Percentiles rank a stretch among this genome's conserved stretches.
Conservation (phyloP, 2,113 vertebrate genomes). For the Oxygymnocypris stewartii region DNA sequence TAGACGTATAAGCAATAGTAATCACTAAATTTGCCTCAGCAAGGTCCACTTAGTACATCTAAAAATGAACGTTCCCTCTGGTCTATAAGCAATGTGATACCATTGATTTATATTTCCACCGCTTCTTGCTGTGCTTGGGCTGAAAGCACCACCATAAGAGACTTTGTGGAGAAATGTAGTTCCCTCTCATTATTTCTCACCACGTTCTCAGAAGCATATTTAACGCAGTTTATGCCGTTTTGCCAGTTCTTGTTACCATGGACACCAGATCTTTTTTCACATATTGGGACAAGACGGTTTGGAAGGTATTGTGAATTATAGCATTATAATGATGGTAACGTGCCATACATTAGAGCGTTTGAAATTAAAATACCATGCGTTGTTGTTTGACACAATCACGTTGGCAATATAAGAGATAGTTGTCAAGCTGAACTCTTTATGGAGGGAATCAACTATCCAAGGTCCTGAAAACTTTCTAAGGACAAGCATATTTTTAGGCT, state of each 20-base stretch:
- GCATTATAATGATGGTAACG: too few relatives aligned
- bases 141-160: not conserved
- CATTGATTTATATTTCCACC: not conserved
- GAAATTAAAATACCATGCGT: not conserved
- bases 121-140: not conserved
- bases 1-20: too few relatives aligned
- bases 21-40: too few relatives aligned
- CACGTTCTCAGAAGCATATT: not conserved
- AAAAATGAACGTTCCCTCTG: not conserved
- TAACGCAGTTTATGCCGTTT: not conserved
- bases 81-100: not conserved
- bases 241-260: constrained; percentile 20
- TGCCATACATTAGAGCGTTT: not conserved
- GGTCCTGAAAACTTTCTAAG: not conserved
- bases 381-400: not conserved
- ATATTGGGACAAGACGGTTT: not conserved
- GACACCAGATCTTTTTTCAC: not conserved
- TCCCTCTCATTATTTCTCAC: not conserved
- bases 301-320: not conserved
- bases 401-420: not conserved
- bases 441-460: not conserved
- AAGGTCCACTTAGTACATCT: too few relatives aligned
- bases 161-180: not conserved
- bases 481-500: not conserved
- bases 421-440: not conserved